Evolutionary conservation across 2,797 vertebrate species (phyloP), one percentile per base, ranked within the genome.

Genomic region (Tragelaphus oryx): DNA sequence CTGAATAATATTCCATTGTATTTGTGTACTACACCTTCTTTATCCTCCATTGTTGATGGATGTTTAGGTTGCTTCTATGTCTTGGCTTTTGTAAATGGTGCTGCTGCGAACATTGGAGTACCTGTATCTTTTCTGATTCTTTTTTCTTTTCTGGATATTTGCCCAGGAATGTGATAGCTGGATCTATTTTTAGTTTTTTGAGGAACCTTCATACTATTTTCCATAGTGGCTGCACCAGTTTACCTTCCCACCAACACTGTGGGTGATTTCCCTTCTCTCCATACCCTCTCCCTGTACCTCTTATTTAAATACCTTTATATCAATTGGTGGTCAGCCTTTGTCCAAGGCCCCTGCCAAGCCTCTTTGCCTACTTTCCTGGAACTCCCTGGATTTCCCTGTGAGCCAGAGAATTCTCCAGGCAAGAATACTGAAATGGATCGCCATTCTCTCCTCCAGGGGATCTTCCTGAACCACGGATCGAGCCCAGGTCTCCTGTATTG

Each of bases 401-500:
- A 68, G 33, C 65, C 65, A 68, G 18, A 37, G 65, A 37, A 12
- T 68, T 68, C 18, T 68, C 18, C 10, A 37, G 65, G 33, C 18
- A 68, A 22, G 33, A 68, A 37, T 68, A 68, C 18, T 11, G 65
- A 37, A 68, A 3, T 68, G 65, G 65, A 37, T 68, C 22, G 65
- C 65, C 33, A 68, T 22, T 68, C 10, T 18, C 65, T 37, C 22
- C 65, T 68, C 33, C 65, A 68, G 65, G 33, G 60, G 9, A 37
- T 68, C 33, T 68, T 68, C 65, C 65, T 0, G 0, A 68, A 10
- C 18, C 33, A 68, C 18, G 10, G 20, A 22, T 37, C 0, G 0
- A 22, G 65, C 65, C 33, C 10, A 3, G 5, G 65, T 11, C 33
- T 68, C 65, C 33, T 1, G 0, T 37, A 22, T 37, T 68, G 33